These are phyloP conservation scores for Melanocharis versteri DNA, from an alignment of 2,113 vertebrate genomes.

Conservation along the genomic window DNA sequence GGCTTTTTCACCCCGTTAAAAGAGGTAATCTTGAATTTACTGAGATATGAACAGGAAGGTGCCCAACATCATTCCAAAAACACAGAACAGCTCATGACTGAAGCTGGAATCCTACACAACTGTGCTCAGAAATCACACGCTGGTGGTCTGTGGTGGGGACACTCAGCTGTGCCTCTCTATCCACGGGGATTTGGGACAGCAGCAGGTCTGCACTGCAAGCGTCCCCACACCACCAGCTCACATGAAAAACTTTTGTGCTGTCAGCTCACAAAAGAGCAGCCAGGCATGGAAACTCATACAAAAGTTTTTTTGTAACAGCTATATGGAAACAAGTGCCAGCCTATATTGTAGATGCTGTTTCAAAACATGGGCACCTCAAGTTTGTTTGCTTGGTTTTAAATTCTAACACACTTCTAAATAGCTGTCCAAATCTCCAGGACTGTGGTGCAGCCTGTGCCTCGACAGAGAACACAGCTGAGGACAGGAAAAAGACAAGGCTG, in stretches of 20 bases:
- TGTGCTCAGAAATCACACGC: neutral
- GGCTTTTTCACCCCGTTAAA: accelerated
- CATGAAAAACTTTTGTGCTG: neutral
- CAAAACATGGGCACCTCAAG: neutral
- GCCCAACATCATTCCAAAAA: accelerated
- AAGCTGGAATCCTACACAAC: neutral
- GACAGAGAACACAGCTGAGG: neutral
- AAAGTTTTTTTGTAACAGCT: neutral
- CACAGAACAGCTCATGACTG: neutral
- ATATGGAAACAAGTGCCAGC: neutral
- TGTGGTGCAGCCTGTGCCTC: neutral
- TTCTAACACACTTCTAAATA: neutral
- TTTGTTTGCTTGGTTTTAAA: neutral
- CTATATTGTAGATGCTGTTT: neutral
- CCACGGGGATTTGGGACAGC: neutral
- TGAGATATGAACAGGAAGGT: neutral
- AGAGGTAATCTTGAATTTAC: accelerated
- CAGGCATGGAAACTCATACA: neutral
- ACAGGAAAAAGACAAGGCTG: neutral
- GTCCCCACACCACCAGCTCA: neutral
- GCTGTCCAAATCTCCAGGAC: neutral
- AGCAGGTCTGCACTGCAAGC: accelerated
- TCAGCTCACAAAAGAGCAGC: neutral
- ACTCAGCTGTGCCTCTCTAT: neutral
- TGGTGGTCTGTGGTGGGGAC: accelerated